Evolutionary conservation across 2,888 invertebrate species (phyloP).

Genomic region (Celastrina argiolus): DNA sequence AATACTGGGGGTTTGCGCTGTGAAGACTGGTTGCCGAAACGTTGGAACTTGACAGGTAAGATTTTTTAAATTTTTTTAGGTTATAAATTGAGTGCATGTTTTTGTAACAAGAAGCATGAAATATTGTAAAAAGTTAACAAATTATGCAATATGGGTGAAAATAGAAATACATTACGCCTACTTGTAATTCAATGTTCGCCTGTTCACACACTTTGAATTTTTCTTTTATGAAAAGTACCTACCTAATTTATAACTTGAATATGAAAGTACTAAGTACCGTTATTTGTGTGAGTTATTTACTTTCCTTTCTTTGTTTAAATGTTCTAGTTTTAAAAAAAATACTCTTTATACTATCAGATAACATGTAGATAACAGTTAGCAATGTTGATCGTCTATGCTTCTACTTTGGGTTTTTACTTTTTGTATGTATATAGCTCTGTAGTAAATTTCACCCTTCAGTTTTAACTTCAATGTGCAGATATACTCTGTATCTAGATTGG

Average conservation of each 20-base stretch:
- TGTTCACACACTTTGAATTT: background rate
- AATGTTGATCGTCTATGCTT: no score
- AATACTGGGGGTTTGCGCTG: conserved; percentile 72
- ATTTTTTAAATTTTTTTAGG: conserved; percentile 28
- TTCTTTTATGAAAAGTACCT: background rate
- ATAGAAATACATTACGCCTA: background rate
- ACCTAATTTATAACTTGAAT: background rate
- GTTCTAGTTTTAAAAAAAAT: background rate
- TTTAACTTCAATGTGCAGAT: no score
- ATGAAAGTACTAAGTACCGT: background rate
- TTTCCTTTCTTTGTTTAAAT: background rate
- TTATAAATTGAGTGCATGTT: conserved; percentile 9
- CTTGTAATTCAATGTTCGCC: background rate
- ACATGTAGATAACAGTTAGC: no score
- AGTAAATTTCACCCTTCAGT: no score
- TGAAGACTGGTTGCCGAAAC: conserved; percentile 60
- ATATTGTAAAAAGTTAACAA: background rate
- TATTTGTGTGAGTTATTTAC: background rate
- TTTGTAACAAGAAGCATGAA: background rate
- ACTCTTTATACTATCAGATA: no score
- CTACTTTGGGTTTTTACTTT: no score
- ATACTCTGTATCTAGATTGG: no score
- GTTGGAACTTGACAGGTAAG: conserved; percentile 64
- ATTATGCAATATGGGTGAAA: background rate
- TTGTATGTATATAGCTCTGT: no score